These are phyloP conservation scores for Anthoptus insignis DNA, from an alignment of 2,888 invertebrate species.

Conservation along the genomic window DNA sequence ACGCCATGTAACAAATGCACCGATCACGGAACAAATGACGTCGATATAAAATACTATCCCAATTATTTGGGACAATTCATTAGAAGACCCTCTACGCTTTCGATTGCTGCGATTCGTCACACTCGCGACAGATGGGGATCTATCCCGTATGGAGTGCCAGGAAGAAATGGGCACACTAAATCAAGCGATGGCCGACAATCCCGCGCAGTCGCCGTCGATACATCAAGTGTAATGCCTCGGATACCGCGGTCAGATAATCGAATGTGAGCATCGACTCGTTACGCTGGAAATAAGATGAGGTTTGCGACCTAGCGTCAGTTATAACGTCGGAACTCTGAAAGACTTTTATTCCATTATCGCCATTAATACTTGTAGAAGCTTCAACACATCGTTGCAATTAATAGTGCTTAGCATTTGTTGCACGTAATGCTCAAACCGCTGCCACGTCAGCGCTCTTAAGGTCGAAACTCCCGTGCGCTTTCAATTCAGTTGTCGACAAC, in stretches of 20 bases:
- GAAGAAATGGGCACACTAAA: constrained; percentile 83
- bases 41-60: constrained; percentile 84
- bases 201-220: constrained; percentile 83
- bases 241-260: constrained; percentile 86
- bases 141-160: constrained; percentile 81
- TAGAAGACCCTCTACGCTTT: constrained; percentile 78
- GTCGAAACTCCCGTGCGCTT: constrained; percentile 63
- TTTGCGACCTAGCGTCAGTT: constrained; percentile 63
- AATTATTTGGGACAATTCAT: constrained; percentile 87
- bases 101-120: constrained; percentile 82
- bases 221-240: constrained; percentile 86
- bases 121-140: constrained; percentile 79
- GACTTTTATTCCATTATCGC: constrained; percentile 36
- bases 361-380: constrained; percentile 47
- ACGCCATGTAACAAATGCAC: constrained; percentile 77
- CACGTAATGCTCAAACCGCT: constrained; percentile 18
- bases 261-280: constrained; percentile 86
- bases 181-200: constrained; percentile 83
- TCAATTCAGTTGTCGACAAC: constrained; percentile 65
- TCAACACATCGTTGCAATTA: constrained; percentile 31
- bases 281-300: constrained; percentile 85
- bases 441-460: constrained; percentile 53
- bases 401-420: constrained; percentile 31
- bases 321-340: constrained; percentile 64
- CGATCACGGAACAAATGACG: constrained; percentile 82